Percentiles rank a stretch among this genome's conserved stretches.
These are phyloP conservation scores for Heterodera filipjevi DNA, from an alignment of 2,888 invertebrate genomes.

Conservation along the genomic window DNA sequence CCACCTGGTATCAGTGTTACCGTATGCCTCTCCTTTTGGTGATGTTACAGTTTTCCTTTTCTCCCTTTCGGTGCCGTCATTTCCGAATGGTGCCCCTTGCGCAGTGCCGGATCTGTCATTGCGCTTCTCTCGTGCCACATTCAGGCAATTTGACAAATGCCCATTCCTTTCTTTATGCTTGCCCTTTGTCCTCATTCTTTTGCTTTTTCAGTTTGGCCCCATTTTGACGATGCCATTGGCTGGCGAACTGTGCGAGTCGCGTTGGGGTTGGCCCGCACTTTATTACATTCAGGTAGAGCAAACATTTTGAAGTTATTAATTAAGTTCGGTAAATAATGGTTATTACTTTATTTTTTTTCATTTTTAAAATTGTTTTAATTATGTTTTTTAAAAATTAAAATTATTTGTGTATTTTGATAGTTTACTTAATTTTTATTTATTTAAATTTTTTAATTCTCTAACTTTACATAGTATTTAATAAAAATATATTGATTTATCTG, in stretches of 20 bases:
- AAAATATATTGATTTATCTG: too few relatives aligned
- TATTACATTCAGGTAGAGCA: slow-evolving; percentile 45
- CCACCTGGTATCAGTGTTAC: too few relatives aligned
- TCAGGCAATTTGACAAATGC: slow-evolving; percentile 29
- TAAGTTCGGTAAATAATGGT: too few relatives aligned
- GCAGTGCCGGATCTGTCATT: slow-evolving; percentile 39
- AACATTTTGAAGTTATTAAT: too few relatives aligned
- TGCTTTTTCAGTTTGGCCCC: slow-evolving; percentile 30
- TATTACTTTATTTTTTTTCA: too few relatives aligned
- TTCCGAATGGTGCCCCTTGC: slow-evolving; percentile 41
- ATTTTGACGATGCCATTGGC: slow-evolving; percentile 41
- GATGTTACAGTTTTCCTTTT: slow-evolving; percentile 4
- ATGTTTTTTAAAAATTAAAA: too few relatives aligned
- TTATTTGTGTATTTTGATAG: too few relatives aligned
- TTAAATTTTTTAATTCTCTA: too few relatives aligned
- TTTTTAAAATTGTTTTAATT: too few relatives aligned
- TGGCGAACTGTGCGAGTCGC: slow-evolving; percentile 41
- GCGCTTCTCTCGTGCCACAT: slow-evolving; percentile 44
- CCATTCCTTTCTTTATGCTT: slow-evolving; percentile 38
- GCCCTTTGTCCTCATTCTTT: not conserved
- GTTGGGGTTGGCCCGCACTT: slow-evolving; percentile 44
- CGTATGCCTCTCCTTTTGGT: too few relatives aligned
- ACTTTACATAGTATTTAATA: too few relatives aligned
- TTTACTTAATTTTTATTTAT: too few relatives aligned
- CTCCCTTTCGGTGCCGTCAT: slow-evolving; percentile 37